Evolutionary conservation across 1,140 invertebrate genomes (phyloP).

Genomic region (Zaprionus davidi): DNA sequence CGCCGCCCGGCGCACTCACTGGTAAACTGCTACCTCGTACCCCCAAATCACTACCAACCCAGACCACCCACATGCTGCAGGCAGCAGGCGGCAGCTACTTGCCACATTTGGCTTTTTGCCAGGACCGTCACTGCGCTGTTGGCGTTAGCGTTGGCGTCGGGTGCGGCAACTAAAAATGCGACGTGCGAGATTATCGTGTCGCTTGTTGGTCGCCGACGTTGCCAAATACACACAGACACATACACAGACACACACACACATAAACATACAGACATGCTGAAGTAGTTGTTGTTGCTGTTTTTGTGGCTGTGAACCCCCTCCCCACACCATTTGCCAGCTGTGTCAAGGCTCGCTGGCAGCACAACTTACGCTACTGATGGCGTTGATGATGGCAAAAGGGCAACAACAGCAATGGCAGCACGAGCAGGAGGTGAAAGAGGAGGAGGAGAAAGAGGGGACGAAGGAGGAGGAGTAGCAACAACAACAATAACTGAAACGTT

Average conservation of each 20-base stretch:
- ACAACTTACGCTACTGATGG: conserved; percentile 81
- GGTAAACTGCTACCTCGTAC: conserved; percentile 37
- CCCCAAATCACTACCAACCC: conserved; percentile 41
- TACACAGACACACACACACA: conserved; percentile 11
- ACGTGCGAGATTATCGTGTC: conserved; percentile 82
- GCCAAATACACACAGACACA: conserved; percentile 40
- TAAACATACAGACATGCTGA: conserved; percentile 10
- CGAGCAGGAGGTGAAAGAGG: not conserved
- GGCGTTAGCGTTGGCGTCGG: conserved; percentile 32
- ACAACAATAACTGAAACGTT: conserved; percentile 23
- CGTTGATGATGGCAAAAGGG: conserved; percentile 79
- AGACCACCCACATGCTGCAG: conserved; percentile 30
- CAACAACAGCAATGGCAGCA: conserved; percentile 61
- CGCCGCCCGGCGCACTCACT: conserved; percentile 40
- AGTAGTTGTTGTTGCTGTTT: conserved; percentile 69
- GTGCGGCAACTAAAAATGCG: conserved; percentile 79
- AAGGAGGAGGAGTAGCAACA: conserved; percentile 11
- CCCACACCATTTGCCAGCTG: conserved; percentile 30
- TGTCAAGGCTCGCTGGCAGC: conserved; percentile 63
- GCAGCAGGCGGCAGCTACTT: conserved; percentile 69
- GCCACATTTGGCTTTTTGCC: conserved; percentile 82
- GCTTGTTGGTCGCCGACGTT: conserved; percentile 71
- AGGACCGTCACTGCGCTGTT: conserved; percentile 53
- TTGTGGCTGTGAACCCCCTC: conserved; percentile 60
- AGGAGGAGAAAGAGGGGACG: not conserved